phyloP scores from a whole-genome alignment of 2,797 vertebrate species.

The Salmo trutta region DNA sequence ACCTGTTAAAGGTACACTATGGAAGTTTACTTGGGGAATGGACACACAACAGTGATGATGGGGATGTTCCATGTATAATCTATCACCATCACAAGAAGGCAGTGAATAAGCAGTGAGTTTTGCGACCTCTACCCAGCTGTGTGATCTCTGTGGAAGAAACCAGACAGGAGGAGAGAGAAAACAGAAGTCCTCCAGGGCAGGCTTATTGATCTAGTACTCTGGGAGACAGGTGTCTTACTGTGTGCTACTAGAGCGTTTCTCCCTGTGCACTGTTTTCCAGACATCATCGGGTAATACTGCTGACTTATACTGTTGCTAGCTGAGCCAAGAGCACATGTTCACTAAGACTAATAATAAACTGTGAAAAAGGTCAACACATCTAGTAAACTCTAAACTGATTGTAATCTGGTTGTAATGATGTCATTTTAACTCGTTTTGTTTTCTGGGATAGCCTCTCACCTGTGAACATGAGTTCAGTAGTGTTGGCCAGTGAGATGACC shows the following conservation, averaged over 20 bases:
- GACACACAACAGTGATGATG: slow-evolving; percentile 83
- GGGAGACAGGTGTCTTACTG: not conserved
- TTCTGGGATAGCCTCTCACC: slow-evolving; percentile 71
- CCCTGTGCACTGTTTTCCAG: not conserved
- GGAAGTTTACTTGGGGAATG: not conserved
- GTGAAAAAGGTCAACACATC: not conserved
- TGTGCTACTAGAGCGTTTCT: not conserved
- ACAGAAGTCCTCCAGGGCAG: not conserved
- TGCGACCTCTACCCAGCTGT: not conserved
- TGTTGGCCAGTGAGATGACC: slow-evolving; percentile 83
- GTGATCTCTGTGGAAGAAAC: not conserved
- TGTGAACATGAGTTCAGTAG: slow-evolving; percentile 88
- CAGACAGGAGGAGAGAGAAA: not conserved
- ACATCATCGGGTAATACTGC: not conserved
- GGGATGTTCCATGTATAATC: not conserved
- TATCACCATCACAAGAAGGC: not conserved
- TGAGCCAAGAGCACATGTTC: not conserved
- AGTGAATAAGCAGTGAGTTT: not conserved
- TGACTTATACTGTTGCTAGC: not conserved
- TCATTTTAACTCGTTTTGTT: not conserved
- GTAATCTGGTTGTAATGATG: not conserved
- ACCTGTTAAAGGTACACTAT: not conserved
- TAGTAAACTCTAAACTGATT: not conserved
- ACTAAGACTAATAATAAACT: too few species aligned
- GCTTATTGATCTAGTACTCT: too few species aligned